Evolutionary conservation across 1,140 invertebrate genomes (phyloP).

Genomic region (Calosoma granatense): DNA sequence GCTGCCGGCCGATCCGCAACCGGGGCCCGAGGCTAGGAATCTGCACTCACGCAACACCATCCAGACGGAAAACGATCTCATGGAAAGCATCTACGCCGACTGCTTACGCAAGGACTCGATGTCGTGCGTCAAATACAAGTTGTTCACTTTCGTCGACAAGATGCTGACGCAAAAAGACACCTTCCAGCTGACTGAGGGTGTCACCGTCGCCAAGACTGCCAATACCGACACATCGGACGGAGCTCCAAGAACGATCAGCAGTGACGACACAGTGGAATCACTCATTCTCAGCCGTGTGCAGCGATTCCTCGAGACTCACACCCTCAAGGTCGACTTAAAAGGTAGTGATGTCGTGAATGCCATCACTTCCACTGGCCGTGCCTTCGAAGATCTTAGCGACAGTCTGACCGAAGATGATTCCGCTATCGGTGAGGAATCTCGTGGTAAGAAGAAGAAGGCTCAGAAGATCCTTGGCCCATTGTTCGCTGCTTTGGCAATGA

Average conservation of each 20-base stretch:
- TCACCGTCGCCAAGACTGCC: slow-evolving; percentile 65
- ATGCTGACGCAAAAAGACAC: slow-evolving; percentile 65
- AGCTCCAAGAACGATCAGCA: slow-evolving; percentile 55
- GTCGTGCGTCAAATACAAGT: slow-evolving; percentile 72
- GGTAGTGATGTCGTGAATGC: slow-evolving; percentile 71
- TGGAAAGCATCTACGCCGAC: slow-evolving; percentile 63
- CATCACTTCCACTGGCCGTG: slow-evolving; percentile 63
- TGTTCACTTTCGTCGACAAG: slow-evolving; percentile 74
- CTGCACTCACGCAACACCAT: slow-evolving; percentile 43
- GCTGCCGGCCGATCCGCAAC: slow-evolving; percentile 50
- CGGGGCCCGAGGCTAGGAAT: slow-evolving; percentile 35
- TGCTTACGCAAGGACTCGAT: slow-evolving; percentile 70
- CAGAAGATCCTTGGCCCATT: slow-evolving; percentile 67
- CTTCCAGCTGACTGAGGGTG: slow-evolving; percentile 65
- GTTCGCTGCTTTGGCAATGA: slow-evolving; percentile 60
- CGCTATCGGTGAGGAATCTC: slow-evolving; percentile 48
- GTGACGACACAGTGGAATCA: slow-evolving; percentile 53
- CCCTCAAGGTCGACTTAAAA: slow-evolving; percentile 73
- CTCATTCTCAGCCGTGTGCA: slow-evolving; percentile 54
- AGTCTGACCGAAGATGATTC: slow-evolving; percentile 45
- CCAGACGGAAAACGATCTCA: slow-evolving; percentile 59
- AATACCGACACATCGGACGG: slow-evolving; percentile 51
- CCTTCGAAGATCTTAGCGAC: slow-evolving; percentile 59
- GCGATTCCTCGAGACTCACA: slow-evolving; percentile 64
- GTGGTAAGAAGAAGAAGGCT: slow-evolving; percentile 73